phyloP scores from a whole-genome alignment of 1,140 invertebrate species.

The Drosophila sproati region DNA sequence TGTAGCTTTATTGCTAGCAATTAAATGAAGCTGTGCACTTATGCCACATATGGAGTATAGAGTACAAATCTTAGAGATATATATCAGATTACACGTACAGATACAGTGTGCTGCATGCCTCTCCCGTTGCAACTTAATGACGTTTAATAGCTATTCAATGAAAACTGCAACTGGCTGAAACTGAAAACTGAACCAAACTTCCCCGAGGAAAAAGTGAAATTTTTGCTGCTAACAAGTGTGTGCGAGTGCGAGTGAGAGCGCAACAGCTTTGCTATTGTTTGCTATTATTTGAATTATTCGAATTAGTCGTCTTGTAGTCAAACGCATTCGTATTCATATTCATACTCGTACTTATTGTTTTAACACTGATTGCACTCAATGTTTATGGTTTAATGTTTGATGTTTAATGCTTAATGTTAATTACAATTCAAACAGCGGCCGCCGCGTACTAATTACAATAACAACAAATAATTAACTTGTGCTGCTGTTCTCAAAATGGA shows the following conservation, averaged over 20 bases:
- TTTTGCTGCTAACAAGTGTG: slow-evolving; percentile 16
- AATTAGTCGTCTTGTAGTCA: slow-evolving; percentile 1
- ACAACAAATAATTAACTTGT: slow-evolving; percentile 28
- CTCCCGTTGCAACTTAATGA: slow-evolving; percentile 41
- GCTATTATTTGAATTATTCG: slow-evolving; percentile 20
- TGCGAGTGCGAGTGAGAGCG: slow-evolving; percentile 3
- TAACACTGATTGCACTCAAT: slow-evolving; percentile 22
- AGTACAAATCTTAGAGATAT: slow-evolving; percentile 15
- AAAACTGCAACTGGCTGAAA: slow-evolving; percentile 37
- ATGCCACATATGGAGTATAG: slow-evolving; percentile 19
- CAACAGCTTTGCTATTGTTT: background rate
- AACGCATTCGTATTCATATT: background rate
- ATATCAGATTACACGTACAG: background rate
- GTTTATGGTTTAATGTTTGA: slow-evolving; percentile 25
- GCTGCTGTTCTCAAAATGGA: slow-evolving; percentile 7
- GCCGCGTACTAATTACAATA: slow-evolving; percentile 30
- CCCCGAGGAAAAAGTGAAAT: slow-evolving; percentile 48
- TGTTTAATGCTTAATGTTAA: slow-evolving; percentile 31
- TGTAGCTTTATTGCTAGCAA: slow-evolving; percentile 16
- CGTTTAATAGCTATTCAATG: slow-evolving; percentile 48
- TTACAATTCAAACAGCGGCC: slow-evolving; percentile 18
- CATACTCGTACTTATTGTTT: slow-evolving; percentile 1
- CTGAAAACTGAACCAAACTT: slow-evolving; percentile 32
- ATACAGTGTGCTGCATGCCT: slow-evolving; percentile 1
- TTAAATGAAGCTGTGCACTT: slow-evolving; percentile 50